These are phyloP conservation scores for Mayetiola destructor DNA, from an alignment of 2,888 invertebrate genomes.

Conservation along the genomic window DNA sequence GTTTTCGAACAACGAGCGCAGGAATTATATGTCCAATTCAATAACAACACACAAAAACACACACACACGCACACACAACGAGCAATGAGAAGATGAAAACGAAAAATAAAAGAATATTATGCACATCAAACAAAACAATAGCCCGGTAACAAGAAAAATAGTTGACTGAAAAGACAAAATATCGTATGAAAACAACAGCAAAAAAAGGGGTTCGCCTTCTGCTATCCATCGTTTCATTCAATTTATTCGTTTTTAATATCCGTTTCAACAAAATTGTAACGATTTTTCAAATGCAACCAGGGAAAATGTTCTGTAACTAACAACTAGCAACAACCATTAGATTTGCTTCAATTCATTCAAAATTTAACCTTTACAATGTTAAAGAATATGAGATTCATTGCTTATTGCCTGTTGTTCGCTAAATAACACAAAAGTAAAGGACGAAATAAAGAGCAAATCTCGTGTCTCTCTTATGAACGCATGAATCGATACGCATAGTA, in stretches of 20 bases:
- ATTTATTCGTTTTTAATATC: not conserved
- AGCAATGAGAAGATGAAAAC: not conserved
- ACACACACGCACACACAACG: no score
- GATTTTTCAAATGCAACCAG: conserved; percentile 1
- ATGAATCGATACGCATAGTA: no score
- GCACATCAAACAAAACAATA: not conserved
- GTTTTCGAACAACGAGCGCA: no score
- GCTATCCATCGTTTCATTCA: not conserved
- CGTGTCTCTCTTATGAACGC: no score
- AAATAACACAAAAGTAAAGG: no score
- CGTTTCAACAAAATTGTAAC: conserved; percentile 9
- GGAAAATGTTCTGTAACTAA: not conserved
- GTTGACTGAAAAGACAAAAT: conserved; percentile 2
- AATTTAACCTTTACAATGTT: not conserved
- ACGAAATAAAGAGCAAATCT: no score
- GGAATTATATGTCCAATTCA: no score
- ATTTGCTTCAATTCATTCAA: not conserved
- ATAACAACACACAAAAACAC: no score
- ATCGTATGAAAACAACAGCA: not conserved
- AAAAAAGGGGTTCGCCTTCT: not conserved
- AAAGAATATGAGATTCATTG: not conserved
- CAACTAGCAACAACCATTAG: not conserved
- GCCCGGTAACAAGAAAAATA: not conserved
- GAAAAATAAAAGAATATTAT: not conserved
- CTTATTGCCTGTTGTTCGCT: no score